phyloP scores from a whole-genome alignment of 1,140 invertebrate species.

The Ectropis grisescens region DNA sequence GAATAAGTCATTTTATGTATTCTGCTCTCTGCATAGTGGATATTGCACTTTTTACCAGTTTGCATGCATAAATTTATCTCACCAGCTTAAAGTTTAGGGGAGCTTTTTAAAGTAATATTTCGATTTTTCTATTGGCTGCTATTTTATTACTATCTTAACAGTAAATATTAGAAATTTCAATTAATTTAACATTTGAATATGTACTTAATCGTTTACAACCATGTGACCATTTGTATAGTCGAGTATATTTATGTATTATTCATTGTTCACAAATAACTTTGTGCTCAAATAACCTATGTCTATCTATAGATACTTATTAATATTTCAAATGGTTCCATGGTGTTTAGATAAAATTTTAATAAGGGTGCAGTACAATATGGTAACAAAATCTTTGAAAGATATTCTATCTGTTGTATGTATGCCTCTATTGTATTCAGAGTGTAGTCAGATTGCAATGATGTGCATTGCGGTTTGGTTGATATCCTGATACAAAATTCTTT shows the following conservation, averaged over 20 bases:
- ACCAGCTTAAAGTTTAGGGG: constrained; percentile 50
- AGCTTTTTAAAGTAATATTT: constrained; percentile 38
- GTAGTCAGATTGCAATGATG: too few species aligned
- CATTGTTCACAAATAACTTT: constrained; percentile 5
- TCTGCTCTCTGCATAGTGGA: constrained; percentile 36
- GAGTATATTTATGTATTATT: constrained; percentile 9
- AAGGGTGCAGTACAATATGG: constrained; percentile 52
- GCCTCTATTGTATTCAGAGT: constrained; percentile 4
- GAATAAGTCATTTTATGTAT: too few species aligned
- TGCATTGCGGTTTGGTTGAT: too few species aligned
- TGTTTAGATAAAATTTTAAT: constrained; percentile 20
- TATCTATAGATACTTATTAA: not conserved
- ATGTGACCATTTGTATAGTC: constrained; percentile 19
- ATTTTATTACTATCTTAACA: constrained; percentile 29
- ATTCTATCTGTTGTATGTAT: constrained; percentile 6
- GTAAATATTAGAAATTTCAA: constrained; percentile 21
- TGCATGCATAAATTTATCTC: constrained; percentile 56
- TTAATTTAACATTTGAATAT: constrained; percentile 25
- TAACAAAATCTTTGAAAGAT: constrained; percentile 16
- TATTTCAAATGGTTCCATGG: constrained; percentile 27
- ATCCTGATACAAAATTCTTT: too few species aligned
- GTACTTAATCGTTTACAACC: constrained; percentile 29
- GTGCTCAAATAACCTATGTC: constrained; percentile 12
- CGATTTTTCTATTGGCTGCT: constrained; percentile 49
- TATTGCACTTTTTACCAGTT: constrained; percentile 52